A percentile compares a stretch with the other conserved stretches of the same genome.
phyloP scores from a whole-genome alignment of 2,113 vertebrate genomes.

The Arizona elegans region DNA sequence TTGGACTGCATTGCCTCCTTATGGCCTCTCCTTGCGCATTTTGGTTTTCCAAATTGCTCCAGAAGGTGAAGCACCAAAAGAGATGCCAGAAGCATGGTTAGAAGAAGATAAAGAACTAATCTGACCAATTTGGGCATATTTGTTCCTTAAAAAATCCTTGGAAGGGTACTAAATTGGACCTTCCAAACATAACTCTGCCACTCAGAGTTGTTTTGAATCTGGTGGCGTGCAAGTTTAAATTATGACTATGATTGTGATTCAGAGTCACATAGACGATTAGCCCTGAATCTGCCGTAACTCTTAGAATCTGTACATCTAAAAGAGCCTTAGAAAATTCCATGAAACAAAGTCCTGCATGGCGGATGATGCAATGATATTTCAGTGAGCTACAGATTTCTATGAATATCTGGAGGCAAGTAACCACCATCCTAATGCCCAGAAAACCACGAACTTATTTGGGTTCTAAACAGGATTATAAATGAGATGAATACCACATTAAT shows the following conservation, averaged over 20 bases:
- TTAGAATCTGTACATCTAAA: background rate
- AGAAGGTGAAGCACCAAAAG: background rate
- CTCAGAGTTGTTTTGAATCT: background rate
- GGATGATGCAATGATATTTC: background rate
- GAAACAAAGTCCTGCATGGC: background rate
- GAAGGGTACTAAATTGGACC: background rate
- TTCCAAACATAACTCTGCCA: background rate
- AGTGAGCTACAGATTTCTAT: background rate
- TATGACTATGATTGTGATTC: background rate
- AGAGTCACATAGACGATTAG: background rate
- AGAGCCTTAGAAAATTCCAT: background rate
- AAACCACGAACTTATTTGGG: background rate
- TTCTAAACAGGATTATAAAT: background rate
- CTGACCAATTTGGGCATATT: background rate
- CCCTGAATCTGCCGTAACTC: background rate
- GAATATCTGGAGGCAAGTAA: too few species aligned
- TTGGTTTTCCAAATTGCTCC: background rate
- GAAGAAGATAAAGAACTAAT: background rate
- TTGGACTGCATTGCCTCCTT: background rate
- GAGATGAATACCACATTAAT: background rate
- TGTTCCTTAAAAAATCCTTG: background rate
- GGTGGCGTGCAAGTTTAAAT: background rate
- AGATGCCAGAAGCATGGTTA: background rate
- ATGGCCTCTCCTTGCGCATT: background rate
- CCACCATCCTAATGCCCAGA: background rate